Conservation (phyloP, 2,113 vertebrate genomes). For the Sapayoa aenigma region DNA sequence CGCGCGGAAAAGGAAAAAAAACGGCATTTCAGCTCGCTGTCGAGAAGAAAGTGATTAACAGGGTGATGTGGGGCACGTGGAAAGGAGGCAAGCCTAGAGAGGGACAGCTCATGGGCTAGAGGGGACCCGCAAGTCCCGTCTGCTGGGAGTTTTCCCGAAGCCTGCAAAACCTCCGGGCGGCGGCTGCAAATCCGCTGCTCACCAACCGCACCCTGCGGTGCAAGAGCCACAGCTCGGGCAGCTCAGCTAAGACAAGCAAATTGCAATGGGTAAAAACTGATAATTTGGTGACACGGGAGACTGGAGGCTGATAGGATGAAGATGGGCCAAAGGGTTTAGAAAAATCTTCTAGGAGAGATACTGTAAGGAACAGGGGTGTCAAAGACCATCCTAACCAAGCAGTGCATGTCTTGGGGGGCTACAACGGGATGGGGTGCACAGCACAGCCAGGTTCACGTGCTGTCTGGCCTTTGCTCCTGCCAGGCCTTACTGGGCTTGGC, state of each 20-base stretch:
- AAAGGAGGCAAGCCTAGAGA: neutral
- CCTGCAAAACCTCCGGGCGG: neutral
- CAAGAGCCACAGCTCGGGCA: fast-evolving
- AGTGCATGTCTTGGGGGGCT: fast-evolving
- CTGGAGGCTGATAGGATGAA: neutral
- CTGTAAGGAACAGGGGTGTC: too few species aligned
- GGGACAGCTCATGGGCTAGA: neutral
- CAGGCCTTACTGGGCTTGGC: neutral
- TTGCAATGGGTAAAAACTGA: neutral
- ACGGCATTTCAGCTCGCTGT: neutral
- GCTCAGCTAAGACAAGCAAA: neutral
- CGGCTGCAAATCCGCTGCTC: neutral
- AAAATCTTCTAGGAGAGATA: neutral
- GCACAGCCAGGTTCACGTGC: neutral
- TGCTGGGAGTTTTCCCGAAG: neutral
- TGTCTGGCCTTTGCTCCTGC: neutral
- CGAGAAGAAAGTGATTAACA: neutral
- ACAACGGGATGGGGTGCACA: fast-evolving
- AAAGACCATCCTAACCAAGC: neutral
- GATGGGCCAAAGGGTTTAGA: neutral
- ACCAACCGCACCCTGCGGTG: fast-evolving
- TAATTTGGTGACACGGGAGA: neutral
- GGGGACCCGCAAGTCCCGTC: neutral
- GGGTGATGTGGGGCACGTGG: fast-evolving
- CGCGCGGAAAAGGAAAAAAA: neutral